A percentile compares a stretch with the other conserved stretches of the same genome.
phyloP scores from a whole-genome alignment of 30 jellyfish, hydroid and myxozoan species.

The Chrysaora quinquecirrha region DNA sequence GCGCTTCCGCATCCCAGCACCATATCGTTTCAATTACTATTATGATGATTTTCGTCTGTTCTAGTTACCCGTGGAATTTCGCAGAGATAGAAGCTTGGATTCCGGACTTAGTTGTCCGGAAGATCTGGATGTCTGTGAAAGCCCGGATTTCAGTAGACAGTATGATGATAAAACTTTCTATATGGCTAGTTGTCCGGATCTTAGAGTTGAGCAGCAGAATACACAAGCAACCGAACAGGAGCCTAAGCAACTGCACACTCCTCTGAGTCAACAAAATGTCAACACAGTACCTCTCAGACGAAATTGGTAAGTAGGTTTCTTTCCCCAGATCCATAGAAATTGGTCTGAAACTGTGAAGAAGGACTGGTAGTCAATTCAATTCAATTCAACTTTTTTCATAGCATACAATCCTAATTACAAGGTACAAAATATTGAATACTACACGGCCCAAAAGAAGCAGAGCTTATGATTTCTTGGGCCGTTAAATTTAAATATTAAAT shows the following conservation, averaged over 20 bases:
- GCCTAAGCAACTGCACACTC: neutral
- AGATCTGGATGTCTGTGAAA: constrained; percentile 40
- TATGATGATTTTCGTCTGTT: no score
- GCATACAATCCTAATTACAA: no score
- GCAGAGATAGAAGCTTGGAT: constrained; percentile 77
- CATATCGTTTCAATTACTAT: no score
- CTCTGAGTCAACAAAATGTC: neutral
- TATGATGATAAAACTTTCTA: neutral
- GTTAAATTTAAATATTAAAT: no score
- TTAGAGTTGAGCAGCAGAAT: neutral
- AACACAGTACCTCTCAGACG: neutral
- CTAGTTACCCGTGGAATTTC: constrained; percentile 9
- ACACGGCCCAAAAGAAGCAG: no score
- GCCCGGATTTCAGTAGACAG: neutral
- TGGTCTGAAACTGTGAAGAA: no score
- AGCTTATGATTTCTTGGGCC: no score
- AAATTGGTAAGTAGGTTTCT: neutral
- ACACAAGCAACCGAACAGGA: neutral
- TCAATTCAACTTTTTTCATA: no score
- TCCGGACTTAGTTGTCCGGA: constrained; percentile 96
- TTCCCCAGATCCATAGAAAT: no score
- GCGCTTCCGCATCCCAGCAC: no score
- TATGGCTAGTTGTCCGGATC: constrained; percentile 64
- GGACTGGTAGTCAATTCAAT: no score
- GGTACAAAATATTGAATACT: no score